phyloP scores from a whole-genome alignment of 2,113 vertebrate species.

The Chitala chitala region DNA sequence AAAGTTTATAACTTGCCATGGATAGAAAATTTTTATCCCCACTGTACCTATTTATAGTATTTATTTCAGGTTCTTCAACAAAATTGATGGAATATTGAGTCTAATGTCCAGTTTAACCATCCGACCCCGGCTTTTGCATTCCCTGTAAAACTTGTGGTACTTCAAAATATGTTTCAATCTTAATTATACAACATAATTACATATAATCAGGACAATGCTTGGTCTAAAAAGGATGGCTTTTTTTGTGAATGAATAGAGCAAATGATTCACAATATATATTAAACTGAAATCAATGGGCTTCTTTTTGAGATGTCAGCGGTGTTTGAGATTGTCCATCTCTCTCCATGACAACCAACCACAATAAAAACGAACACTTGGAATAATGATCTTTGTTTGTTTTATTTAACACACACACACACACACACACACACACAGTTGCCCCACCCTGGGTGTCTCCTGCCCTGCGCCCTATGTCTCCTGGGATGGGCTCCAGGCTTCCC shows the following conservation, averaged over 20 bases:
- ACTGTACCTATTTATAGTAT: constrained; percentile 1
- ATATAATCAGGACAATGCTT: constrained; percentile 1
- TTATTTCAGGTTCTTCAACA: constrained; percentile 11
- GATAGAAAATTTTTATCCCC: neutral
- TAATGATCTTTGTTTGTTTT: neutral
- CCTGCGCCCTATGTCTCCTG: no score
- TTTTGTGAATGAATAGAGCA: neutral
- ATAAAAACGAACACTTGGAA: constrained; percentile 1
- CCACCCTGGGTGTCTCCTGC: no score
- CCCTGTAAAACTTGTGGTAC: constrained; percentile 1
- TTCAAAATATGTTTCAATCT: neutral
- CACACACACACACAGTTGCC: no score
- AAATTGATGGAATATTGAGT: constrained; percentile 1
- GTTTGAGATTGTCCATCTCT: constrained; percentile 26
- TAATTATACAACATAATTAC: constrained; percentile 9
- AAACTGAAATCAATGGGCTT: constrained; percentile 27
- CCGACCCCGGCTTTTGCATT: constrained; percentile 4
- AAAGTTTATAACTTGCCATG: no score
- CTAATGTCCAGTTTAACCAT: constrained; percentile 7
- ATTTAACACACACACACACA: neutral
- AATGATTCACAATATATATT: constrained; percentile 23
- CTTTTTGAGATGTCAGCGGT: constrained; percentile 38
- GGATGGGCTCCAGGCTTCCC: no score
- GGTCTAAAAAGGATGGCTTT: neutral
- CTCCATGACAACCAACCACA: constrained; percentile 28